Evolutionary conservation across 2,797 vertebrate genomes (phyloP), one percentile per base, ranked within the genome.

Genomic region (Melanogrammus aeglefinus): DNA sequence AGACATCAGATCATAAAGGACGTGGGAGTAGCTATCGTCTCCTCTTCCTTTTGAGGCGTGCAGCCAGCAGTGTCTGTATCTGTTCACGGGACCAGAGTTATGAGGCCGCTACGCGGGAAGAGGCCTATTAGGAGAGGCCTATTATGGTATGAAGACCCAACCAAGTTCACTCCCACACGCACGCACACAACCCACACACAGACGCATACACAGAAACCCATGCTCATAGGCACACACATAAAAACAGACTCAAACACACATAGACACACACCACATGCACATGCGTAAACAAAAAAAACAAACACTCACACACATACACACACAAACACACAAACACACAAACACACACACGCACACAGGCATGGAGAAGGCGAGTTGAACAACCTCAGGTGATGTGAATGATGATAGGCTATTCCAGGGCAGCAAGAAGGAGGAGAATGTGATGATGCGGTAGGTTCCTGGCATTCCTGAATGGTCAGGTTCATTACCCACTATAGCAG

Each of bases 71-170:
- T 78, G 77, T 80, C 83, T 89, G 90, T 83, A 88, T 87, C 87
- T 80, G 73, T 87, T 91, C 90, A 90, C 79, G 70, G 83, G 89
- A 90, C 86, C 85, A 86, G 86, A 92, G 87, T 91, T 89, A 92
- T 89, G 86, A 82, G 86, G 86, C 86, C 85, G 87, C 88, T 57
- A n/a, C 21, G 21, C 21, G 18, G 51, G 51, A 57, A 57, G 51
- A n/a, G 51, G 51, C 51, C 51, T 88, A 86, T 88, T 86, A 73
- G 9, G 76, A 85, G 83, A 84, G 81, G 88, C 92, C 92, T 93
- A 92, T 91, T 93, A 93, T 92, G 92, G 91, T 93, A 88, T 88
- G 86, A 93, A 85, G 88, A 90, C 87, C 89, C 85, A 88, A 87
- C 87, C 87, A n/a, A 39, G 83, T 81, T 78, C 74, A 77, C 86